Conservation (phyloP, 2,888 invertebrate species). For the Spilarctia lutea region DNA sequence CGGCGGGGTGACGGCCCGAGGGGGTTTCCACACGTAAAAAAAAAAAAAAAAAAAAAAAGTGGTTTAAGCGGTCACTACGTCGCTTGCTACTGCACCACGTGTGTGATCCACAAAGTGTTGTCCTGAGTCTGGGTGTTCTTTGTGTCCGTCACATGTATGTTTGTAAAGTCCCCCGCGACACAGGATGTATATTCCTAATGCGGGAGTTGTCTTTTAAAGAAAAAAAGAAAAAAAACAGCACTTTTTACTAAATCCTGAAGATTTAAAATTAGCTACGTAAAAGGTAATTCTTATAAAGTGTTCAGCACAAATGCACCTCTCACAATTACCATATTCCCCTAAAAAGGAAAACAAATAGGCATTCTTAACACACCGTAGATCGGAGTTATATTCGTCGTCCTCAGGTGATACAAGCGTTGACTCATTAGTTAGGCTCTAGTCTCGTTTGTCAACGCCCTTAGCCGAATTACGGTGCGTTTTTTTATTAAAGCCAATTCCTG, state of each 20-base stretch:
- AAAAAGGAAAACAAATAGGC: conserved; percentile 58
- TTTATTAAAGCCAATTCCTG: conserved; percentile 83
- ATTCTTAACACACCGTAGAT: conserved; percentile 54
- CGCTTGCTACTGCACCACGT: too few relatives aligned
- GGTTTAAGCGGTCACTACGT: too few relatives aligned
- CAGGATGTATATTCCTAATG: too few relatives aligned
- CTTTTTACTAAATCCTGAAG: neutral
- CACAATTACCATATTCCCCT: conserved; percentile 19
- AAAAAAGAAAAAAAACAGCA: too few relatives aligned
- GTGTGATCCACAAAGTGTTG: too few relatives aligned
- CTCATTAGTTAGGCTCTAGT: conserved; percentile 75
- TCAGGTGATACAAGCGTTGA: conserved; percentile 73
- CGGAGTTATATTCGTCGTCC: conserved; percentile 63
- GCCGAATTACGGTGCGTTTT: conserved; percentile 69
- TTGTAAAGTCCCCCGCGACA: too few relatives aligned
- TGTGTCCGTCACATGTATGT: too few relatives aligned
- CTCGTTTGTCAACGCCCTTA: conserved; percentile 80
- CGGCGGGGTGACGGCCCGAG: too few relatives aligned
- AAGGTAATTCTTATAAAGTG: neutral
- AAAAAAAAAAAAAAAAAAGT: too few relatives aligned
- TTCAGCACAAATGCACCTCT: neutral
- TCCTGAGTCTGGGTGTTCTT: too few relatives aligned
- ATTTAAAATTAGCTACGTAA: neutral
- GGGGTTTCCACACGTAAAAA: too few relatives aligned
- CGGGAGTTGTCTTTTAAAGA: too few relatives aligned